Conservation (phyloP, 2,113 vertebrate species). For the Edolisoma coerulescens region DNA sequence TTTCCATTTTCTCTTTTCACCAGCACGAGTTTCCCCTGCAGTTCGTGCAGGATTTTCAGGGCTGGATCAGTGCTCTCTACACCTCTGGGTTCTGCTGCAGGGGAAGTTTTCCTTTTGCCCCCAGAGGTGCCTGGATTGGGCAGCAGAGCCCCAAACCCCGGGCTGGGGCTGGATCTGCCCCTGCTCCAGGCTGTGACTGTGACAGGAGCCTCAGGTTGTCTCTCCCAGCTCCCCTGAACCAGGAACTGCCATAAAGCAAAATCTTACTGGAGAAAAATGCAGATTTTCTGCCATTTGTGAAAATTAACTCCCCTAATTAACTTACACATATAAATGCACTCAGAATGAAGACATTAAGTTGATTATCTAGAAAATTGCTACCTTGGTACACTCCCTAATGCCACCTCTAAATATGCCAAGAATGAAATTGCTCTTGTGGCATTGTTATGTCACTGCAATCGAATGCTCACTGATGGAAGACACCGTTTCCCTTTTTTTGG, state of each 20-base stretch:
- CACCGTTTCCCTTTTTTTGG: not conserved
- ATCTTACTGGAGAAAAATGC: constrained; percentile 44
- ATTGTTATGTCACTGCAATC: constrained; percentile 52
- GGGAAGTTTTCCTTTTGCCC: not conserved
- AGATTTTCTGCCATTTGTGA: constrained; percentile 72
- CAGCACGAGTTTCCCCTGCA: not conserved
- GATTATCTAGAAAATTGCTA: constrained; percentile 80
- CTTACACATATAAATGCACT: constrained; percentile 62
- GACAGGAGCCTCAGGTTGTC: not conserved
- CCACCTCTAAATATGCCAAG: constrained; percentile 67
- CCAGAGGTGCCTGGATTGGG: not conserved
- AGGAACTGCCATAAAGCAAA: constrained; percentile 38
- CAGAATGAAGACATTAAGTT: constrained; percentile 76
- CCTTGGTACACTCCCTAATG: constrained; percentile 67
- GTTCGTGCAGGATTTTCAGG: not conserved
- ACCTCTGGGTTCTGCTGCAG: not conserved
- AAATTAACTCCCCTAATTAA: constrained; percentile 79
- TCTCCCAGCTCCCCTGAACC: constrained; percentile 22
- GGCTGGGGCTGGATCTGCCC: not conserved
- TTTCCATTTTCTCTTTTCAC: not conserved
- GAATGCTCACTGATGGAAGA: constrained; percentile 36
- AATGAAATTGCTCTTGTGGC: constrained; percentile 64
- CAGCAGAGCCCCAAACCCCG: not conserved
- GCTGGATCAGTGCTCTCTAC: accelerated
- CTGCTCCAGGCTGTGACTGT: not conserved